Percentiles rank a stretch among this genome's conserved stretches.
Evolutionary conservation across 2,113 vertebrate species (phyloP).

Genomic region (Danionella cerebrum): DNA sequence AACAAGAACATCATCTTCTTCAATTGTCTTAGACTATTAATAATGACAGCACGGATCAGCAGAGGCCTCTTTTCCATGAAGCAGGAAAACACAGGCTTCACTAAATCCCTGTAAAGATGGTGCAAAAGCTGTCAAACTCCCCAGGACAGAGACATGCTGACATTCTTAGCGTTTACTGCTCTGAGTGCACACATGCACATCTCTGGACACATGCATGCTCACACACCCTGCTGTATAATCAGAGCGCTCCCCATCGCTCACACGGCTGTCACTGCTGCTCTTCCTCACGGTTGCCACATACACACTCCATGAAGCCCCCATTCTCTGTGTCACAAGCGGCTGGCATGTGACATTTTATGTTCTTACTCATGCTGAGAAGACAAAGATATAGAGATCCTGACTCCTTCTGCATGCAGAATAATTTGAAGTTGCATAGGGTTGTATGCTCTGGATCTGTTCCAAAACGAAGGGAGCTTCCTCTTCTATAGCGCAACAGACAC

Average conservation of each 20-base stretch:
- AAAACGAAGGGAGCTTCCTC: background rate
- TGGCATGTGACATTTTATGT: conserved; percentile 10
- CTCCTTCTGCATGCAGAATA: background rate
- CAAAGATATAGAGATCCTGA: background rate
- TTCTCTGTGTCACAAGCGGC: background rate
- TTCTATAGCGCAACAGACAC: background rate
- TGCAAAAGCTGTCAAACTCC: conserved; percentile 8
- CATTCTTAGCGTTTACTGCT: background rate
- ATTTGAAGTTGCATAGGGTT: background rate
- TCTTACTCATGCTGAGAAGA: conserved; percentile 11
- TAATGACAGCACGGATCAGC: conserved; percentile 24
- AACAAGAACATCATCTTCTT: too few relatives aligned
- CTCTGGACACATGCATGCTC: background rate
- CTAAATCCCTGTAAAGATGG: background rate
- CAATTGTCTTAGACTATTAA: background rate
- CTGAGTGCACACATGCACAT: conserved; percentile 1
- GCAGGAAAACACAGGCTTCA: conserved; percentile 4
- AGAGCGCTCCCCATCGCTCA: conserved; percentile 21
- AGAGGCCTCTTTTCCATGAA: background rate
- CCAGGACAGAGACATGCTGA: conserved; percentile 5
- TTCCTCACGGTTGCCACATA: background rate
- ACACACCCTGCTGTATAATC: conserved; percentile 18
- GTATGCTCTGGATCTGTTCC: background rate
- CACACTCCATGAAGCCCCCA: conserved; percentile 12
- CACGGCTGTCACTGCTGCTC: conserved; percentile 4